Evolutionary conservation across 2,797 vertebrate species (phyloP).

Genomic region (Spheniscus humboldti): DNA sequence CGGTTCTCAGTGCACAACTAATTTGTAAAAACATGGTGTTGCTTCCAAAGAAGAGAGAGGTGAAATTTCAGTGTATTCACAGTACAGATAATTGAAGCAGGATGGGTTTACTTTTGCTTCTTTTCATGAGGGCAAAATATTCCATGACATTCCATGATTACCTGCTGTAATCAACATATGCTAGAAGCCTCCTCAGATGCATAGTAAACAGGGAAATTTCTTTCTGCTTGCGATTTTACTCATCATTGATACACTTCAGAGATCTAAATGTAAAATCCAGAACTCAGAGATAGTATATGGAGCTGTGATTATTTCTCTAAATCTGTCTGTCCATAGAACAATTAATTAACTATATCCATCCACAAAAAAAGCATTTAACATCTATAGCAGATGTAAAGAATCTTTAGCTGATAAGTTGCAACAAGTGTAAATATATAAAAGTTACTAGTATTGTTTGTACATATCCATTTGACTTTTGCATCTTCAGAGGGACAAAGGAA

Average conservation of each 20-base stretch:
- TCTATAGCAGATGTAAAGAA: not conserved
- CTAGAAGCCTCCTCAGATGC: conserved; percentile 53
- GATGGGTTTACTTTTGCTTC: not conserved
- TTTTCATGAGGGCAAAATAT: not conserved
- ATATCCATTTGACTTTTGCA: not conserved
- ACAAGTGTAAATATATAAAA: not conserved
- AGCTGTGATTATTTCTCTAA: conserved; percentile 16
- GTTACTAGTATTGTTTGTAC: not conserved
- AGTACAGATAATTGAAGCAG: not conserved
- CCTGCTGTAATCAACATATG: not conserved
- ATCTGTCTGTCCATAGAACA: conserved; percentile 36
- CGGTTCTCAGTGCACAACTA: not conserved
- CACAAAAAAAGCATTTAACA: not conserved
- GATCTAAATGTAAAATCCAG: conserved; percentile 42
- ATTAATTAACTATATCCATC: not conserved
- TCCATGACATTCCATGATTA: not conserved
- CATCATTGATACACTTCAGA: not conserved
- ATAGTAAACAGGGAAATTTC: conserved; percentile 3
- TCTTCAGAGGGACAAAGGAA: not conserved
- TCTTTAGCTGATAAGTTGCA: conserved; percentile 1
- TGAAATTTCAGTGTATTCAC: not conserved
- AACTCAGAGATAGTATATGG: not conserved
- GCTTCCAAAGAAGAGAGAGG: not conserved
- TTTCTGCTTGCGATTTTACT: not conserved
- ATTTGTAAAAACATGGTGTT: not conserved